A percentile compares a stretch with the other conserved stretches of the same genome.
These are phyloP conservation scores for Drosophila rufa DNA, from an alignment of 1,140 invertebrate genomes.

Conservation along the genomic window DNA sequence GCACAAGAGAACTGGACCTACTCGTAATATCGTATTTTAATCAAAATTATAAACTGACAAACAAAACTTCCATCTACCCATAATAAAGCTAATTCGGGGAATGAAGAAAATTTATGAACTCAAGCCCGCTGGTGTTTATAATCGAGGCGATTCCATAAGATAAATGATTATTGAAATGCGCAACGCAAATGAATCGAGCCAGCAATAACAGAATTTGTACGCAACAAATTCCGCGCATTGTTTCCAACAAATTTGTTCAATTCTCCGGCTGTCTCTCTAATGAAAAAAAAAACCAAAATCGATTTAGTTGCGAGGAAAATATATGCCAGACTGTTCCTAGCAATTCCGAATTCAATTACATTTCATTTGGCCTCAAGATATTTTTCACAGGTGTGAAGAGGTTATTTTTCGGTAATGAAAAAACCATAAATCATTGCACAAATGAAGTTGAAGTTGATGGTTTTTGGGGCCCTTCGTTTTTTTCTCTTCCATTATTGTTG, in stretches of 20 bases:
- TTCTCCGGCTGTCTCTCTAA: constrained; percentile 23
- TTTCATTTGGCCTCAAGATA: constrained; percentile 58
- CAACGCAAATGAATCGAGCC: constrained; percentile 32
- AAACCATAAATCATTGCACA: constrained; percentile 76
- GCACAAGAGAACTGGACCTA: neutral
- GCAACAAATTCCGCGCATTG: constrained; percentile 79
- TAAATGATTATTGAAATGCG: constrained; percentile 77
- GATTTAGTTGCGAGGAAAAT: constrained; percentile 62
- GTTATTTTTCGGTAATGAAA: constrained; percentile 72
- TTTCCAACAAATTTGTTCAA: constrained; percentile 69
- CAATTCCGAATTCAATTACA: constrained; percentile 69
- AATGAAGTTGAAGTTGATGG: constrained; percentile 67
- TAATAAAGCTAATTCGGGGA: constrained; percentile 53
- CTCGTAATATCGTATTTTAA: constrained; percentile 2
- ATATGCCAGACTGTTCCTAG: constrained; percentile 25
- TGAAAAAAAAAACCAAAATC: constrained; percentile 54
- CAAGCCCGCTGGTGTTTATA: constrained; percentile 56
- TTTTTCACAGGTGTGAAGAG: constrained; percentile 77
- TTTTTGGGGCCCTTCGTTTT: constrained; percentile 41
- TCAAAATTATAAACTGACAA: constrained; percentile 1
- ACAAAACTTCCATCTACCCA: constrained; percentile 10
- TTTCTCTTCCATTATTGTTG: constrained; percentile 63
- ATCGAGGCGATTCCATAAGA: constrained; percentile 62
- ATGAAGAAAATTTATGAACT: constrained; percentile 61
- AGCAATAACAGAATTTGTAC: constrained; percentile 58